Base-by-base conservation (phyloP, 2,888 invertebrate genomes). In the Campaea margaritaria region DNA sequence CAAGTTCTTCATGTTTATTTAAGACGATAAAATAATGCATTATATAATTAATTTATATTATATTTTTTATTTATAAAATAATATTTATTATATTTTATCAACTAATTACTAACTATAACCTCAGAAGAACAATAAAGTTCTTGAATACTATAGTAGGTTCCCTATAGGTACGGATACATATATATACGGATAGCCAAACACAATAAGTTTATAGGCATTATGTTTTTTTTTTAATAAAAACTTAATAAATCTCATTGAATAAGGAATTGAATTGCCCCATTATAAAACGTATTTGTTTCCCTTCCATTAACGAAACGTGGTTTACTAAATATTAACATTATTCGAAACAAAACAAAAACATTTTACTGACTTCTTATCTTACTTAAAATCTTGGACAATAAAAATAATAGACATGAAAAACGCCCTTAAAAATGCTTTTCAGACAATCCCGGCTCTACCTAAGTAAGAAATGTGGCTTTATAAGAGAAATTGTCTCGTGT, bases 1-100 rank as follows among this genome's bases (percentile, higher is more conserved):
- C 45, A 63, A 58, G 55, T 60, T 64, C 57, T 45, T 39, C 55
- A n/a, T 28, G 31, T 31, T 21, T 21, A 31, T 44, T 14, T 14
- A 16, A 15, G 34, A 28, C 27, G n/a, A n/a, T n/a, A n/a, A 31
- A 45, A 3, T 15, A 9, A n/a, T 45, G 31, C 45, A 31, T 28
- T 11, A 11, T n/a, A n/a, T n/a, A 31, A 14, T 31, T 21, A 11
- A 31, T 14, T 11, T 10, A 31, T 14, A 14, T 14, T 13, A 7
- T 36, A n/a, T n/a, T 21, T 12, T 36, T 36, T 36, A 36, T n/a
- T 36, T 3, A 36, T 10, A n/a, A 12, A 36, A 12, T 34, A 2
- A 27, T 27, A 27, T 7, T 27, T 27, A 27, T n/a, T n/a, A n/a
- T n/a, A n/a, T 21, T 21, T 21, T 21, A 21, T 5, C 21, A 21